A percentile compares a stretch with the other conserved stretches of the same genome.
phyloP scores from a whole-genome alignment of 2,888 invertebrate genomes.

The Ptilodon capucinus region DNA sequence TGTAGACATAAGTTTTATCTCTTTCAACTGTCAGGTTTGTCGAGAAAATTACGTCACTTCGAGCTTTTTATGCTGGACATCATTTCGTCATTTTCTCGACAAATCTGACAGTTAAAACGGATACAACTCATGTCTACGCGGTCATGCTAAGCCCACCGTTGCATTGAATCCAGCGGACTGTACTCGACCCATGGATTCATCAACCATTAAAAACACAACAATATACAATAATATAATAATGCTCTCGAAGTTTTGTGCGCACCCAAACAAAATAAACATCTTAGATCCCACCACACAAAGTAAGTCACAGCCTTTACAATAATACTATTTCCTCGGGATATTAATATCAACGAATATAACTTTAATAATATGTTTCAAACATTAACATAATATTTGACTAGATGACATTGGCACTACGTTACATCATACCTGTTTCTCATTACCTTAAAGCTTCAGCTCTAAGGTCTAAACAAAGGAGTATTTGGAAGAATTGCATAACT shows the following conservation, averaged over 20 bases:
- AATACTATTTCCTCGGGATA: slow-evolving; percentile 41
- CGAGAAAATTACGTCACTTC: too few relatives aligned
- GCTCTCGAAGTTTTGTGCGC: slow-evolving; percentile 34
- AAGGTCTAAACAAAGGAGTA: slow-evolving; percentile 27
- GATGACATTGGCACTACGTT: slow-evolving; percentile 56
- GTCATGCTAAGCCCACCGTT: too few relatives aligned
- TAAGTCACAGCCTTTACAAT: slow-evolving; percentile 78
- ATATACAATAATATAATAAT: too few relatives aligned
- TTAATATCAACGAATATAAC: slow-evolving; percentile 30
- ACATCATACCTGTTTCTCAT: slow-evolving; percentile 41
- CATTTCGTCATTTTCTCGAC: too few relatives aligned
- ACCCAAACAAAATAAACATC: slow-evolving; percentile 52
- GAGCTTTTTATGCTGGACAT: too few relatives aligned
- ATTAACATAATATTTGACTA: slow-evolving; percentile 47
- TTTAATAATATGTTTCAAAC: slow-evolving; percentile 37
- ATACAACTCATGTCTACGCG: too few relatives aligned
- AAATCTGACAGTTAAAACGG: too few relatives aligned
- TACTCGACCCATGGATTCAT: too few relatives aligned
- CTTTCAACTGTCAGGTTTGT: too few relatives aligned
- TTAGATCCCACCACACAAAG: slow-evolving; percentile 66
- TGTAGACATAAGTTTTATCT: too few relatives aligned
- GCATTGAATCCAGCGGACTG: too few relatives aligned
- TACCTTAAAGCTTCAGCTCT: slow-evolving; percentile 44
- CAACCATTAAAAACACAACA: too few relatives aligned
- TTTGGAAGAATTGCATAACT: slow-evolving; percentile 19